Conservation (phyloP, 2,888 invertebrate species). For the Phyllotreta cruciferae region DNA sequence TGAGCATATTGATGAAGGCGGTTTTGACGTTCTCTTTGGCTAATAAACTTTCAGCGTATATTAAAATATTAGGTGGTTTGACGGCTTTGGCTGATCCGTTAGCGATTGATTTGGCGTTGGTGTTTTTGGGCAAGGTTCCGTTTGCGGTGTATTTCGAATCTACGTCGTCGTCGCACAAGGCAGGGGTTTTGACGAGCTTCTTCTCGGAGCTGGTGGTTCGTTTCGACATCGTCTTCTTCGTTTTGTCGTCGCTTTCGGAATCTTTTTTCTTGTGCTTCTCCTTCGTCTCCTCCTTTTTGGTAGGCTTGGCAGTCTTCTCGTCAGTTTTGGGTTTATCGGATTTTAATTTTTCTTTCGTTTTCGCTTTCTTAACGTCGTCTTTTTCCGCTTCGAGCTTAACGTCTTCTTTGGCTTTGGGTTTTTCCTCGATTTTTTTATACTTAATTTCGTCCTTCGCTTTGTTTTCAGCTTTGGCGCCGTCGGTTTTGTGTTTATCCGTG, state of each 20-base stretch:
- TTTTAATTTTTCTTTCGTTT: slow-evolving; percentile 12
- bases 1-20: slow-evolving; percentile 72
- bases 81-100: not conserved
- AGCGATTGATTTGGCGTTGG: not conserved
- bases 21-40: slow-evolving; percentile 77
- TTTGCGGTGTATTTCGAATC: slow-evolving; percentile 25
- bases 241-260: slow-evolving; percentile 10
- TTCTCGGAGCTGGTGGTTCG: slow-evolving; percentile 45
- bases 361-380: slow-evolving; percentile 13
- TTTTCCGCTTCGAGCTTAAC: slow-evolving; percentile 21
- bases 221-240: slow-evolving; percentile 29
- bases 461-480: slow-evolving; percentile 23
- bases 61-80: slow-evolving; percentile 82
- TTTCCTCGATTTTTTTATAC: slow-evolving; percentile 28
- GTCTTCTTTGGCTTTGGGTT: slow-evolving; percentile 29
- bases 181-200: slow-evolving; percentile 43
- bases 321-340: not conserved
- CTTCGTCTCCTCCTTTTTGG: slow-evolving; percentile 22
- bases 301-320: not conserved
- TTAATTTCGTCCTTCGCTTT: slow-evolving; percentile 21
- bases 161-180: slow-evolving; percentile 42
- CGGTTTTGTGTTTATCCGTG: slow-evolving; percentile 17
- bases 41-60: slow-evolving; percentile 79
- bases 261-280: slow-evolving; percentile 36
- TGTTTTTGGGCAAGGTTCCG: not conserved